phyloP scores from a whole-genome alignment of 1,140 invertebrate species.

The Heliconius eleuchia region DNA sequence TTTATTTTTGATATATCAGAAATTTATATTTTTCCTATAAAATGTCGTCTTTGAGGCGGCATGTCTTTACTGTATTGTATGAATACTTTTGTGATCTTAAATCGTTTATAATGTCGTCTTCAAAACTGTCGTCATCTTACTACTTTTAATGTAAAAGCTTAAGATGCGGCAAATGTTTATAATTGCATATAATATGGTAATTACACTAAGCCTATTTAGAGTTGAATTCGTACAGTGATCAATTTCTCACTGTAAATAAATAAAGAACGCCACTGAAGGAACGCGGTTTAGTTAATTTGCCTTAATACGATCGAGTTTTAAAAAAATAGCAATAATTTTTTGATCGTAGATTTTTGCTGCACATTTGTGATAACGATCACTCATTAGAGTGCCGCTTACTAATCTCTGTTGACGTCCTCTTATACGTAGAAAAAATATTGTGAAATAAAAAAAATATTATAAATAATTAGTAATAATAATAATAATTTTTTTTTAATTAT shows the following conservation, averaged over 20 bases:
- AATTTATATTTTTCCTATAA: slow-evolving; percentile 75
- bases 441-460: slow-evolving; percentile 26
- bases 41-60: slow-evolving; percentile 67
- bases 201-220: slow-evolving; percentile 25
- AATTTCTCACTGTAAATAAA: slow-evolving; percentile 43
- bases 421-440: slow-evolving; percentile 75
- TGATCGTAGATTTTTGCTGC: slow-evolving; percentile 64
- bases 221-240: slow-evolving; percentile 35
- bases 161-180: slow-evolving; percentile 44
- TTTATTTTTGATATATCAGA: slow-evolving; percentile 79
- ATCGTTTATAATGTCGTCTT: slow-evolving; percentile 57
- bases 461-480: too few relatives aligned
- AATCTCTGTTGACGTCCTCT: slow-evolving; percentile 71
- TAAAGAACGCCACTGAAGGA: slow-evolving; percentile 36
- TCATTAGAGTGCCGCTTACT: slow-evolving; percentile 70
- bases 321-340: slow-evolving; percentile 77
- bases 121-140: slow-evolving; percentile 60
- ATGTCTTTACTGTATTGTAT: slow-evolving; percentile 53
- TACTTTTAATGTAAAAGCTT: slow-evolving; percentile 48
- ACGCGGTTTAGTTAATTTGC: slow-evolving; percentile 51
- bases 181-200: slow-evolving; percentile 29
- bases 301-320: slow-evolving; percentile 67
- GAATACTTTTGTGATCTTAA: slow-evolving; percentile 69
- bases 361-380: slow-evolving; percentile 72
- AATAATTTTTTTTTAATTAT: too few relatives aligned